A percentile compares a stretch with the other conserved stretches of the same genome.
These are phyloP conservation scores for Bombus consobrinus DNA, from an alignment of 1,140 invertebrate species.

Conservation along the genomic window DNA sequence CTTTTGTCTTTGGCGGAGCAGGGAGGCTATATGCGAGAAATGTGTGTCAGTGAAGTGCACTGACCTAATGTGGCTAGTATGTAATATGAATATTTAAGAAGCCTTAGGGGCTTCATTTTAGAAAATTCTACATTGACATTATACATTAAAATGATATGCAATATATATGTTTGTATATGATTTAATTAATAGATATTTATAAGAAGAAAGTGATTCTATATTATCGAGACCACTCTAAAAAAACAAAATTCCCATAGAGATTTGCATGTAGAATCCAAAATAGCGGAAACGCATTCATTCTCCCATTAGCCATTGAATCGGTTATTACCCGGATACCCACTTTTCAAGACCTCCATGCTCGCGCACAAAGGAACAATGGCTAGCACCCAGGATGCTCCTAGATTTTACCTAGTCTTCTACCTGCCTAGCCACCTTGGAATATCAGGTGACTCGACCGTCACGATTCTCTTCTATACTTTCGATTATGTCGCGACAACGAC, in stretches of 20 bases:
- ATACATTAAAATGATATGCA: too few species aligned
- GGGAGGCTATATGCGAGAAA: too few species aligned
- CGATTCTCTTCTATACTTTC: conserved; percentile 28
- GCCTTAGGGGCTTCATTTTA: too few species aligned
- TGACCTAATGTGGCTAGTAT: too few species aligned
- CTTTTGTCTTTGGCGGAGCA: too few species aligned
- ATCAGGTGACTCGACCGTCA: background rate
- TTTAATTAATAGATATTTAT: too few species aligned
- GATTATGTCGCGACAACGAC: conserved; percentile 21
- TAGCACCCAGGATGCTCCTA: background rate
- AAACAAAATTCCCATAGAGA: background rate
- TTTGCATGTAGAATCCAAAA: background rate
- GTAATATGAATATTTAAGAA: too few species aligned
- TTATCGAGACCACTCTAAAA: background rate
- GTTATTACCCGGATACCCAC: conserved; percentile 5
- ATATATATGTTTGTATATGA: too few species aligned
- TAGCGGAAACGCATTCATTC: background rate
- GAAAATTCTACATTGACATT: too few species aligned
- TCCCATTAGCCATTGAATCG: background rate
- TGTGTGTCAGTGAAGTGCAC: too few species aligned
- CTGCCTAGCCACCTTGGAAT: background rate
- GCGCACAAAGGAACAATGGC: conserved; percentile 7
- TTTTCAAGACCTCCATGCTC: background rate
- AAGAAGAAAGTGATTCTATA: too few species aligned
- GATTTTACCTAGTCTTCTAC: background rate